Conservation (phyloP, 2,888 invertebrate genomes). For the Lamproptera curius region DNA sequence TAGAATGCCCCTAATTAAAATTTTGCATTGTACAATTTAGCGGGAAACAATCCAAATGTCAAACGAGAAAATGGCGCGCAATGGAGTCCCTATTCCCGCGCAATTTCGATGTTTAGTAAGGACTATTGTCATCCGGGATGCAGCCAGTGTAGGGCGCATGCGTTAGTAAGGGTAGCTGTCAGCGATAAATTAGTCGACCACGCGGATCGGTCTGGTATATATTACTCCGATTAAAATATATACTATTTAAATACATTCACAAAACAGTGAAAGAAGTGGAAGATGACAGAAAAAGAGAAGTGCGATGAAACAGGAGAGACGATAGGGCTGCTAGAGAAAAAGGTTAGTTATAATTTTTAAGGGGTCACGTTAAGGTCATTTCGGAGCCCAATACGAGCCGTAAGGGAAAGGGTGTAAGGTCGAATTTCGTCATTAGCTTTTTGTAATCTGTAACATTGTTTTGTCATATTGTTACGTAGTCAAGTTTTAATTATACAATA, state of each 20-base stretch:
- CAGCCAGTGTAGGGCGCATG: conserved; percentile 10
- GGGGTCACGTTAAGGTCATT: conserved; percentile 29
- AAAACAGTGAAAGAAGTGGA: too few relatives aligned
- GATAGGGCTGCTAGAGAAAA: conserved; percentile 59
- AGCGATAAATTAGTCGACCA: conserved; percentile 12
- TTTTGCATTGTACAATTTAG: too few relatives aligned
- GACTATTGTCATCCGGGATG: conserved; percentile 13
- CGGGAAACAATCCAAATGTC: too few relatives aligned
- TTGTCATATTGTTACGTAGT: neutral
- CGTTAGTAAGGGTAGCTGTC: conserved; percentile 12
- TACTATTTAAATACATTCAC: too few relatives aligned
- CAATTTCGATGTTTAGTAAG: conserved; percentile 7
- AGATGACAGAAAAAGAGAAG: conserved; percentile 49
- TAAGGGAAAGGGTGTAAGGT: conserved; percentile 25
- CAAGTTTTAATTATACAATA: too few relatives aligned
- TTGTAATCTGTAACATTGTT: conserved; percentile 4
- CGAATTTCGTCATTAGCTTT: conserved; percentile 25
- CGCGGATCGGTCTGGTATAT: conserved; percentile 17
- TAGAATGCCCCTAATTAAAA: too few relatives aligned
- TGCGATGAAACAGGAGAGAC: conserved; percentile 48
- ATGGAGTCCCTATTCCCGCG: conserved; percentile 14
- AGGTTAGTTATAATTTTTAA: conserved; percentile 46
- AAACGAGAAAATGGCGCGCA: neutral
- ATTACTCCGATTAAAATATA: conserved; percentile 20
- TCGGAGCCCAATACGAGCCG: conserved; percentile 5